Conservation (phyloP, 2,797 vertebrate species). For the Euphonia xanthogaster region DNA sequence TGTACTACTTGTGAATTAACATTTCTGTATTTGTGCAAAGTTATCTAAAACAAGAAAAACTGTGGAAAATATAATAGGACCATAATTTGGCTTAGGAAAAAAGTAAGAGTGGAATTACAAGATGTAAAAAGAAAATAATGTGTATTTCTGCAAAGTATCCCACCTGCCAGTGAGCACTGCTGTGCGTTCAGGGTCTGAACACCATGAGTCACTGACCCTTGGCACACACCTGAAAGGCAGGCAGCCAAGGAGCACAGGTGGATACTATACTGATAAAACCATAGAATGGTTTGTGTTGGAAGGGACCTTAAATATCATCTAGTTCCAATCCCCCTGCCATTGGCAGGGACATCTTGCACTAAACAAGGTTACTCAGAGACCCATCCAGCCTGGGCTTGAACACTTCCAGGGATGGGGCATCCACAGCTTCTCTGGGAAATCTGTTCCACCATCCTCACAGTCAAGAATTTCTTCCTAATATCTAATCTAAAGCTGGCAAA, state of each 20-base stretch:
- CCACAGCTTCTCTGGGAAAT: not conserved
- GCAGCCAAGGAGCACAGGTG: not conserved
- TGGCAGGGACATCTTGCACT: not conserved
- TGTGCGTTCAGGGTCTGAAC: not conserved
- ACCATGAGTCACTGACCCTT: not conserved
- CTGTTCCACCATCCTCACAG: not conserved
- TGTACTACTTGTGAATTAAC: not conserved
- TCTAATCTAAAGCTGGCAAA: not conserved
- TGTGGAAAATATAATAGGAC: not conserved
- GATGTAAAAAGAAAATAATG: not conserved
- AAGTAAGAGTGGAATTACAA: not conserved
- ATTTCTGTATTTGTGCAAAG: accelerated
- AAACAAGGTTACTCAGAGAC: not conserved
- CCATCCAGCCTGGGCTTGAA: not conserved
- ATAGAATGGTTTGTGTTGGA: not conserved
- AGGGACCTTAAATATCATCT: not conserved
- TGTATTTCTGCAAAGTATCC: not conserved
- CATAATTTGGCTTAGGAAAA: not conserved
- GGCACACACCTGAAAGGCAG: not conserved
- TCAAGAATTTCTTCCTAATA: not conserved
- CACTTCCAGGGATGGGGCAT: not conserved
- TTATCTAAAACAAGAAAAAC: not conserved
- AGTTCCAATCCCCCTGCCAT: accelerated
- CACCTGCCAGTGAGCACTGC: not conserved
- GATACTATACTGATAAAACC: not conserved